Conservation (phyloP, 2,113 vertebrate genomes). For the Gadus chalcogrammus region DNA sequence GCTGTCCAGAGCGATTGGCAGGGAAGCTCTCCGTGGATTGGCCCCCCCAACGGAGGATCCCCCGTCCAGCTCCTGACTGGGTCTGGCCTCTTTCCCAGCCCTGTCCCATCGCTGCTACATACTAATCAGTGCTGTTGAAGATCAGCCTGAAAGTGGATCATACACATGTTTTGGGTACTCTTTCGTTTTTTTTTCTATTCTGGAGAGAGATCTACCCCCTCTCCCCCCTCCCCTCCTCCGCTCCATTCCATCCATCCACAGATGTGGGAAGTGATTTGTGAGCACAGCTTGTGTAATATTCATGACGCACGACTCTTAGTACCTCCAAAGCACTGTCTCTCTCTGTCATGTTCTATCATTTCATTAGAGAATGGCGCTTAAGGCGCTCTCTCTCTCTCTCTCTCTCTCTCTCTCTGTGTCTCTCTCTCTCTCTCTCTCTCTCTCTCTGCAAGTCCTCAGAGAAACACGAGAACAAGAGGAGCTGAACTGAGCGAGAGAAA, state of each 20-base stretch:
- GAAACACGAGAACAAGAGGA: too few relatives aligned
- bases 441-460: neutral
- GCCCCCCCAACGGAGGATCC: too few relatives aligned
- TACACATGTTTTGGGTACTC: neutral
- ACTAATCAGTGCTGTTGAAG: too few relatives aligned
- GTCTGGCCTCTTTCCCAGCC: too few relatives aligned
- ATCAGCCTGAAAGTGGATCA: too few relatives aligned
- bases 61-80: too few relatives aligned
- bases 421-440: neutral
- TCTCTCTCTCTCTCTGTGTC: neutral
- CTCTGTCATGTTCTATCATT: slow-evolving; percentile 43
- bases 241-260: neutral
- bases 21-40: too few relatives aligned
- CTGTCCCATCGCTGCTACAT: too few relatives aligned
- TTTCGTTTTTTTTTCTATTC: neutral
- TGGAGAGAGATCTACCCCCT: neutral
- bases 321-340: slow-evolving; percentile 35
- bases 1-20: too few relatives aligned
- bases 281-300: slow-evolving; percentile 49
- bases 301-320: slow-evolving; percentile 36
- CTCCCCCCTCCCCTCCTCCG: neutral
- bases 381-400: neutral
- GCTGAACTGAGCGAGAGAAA: too few relatives aligned
- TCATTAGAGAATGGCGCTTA: slow-evolving; percentile 11
- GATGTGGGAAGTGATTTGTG: slow-evolving; percentile 30